Evolutionary conservation across 2,113 vertebrate genomes (phyloP), one percentile per base, ranked within the genome.

Genomic region (Leiothrix lutea): DNA sequence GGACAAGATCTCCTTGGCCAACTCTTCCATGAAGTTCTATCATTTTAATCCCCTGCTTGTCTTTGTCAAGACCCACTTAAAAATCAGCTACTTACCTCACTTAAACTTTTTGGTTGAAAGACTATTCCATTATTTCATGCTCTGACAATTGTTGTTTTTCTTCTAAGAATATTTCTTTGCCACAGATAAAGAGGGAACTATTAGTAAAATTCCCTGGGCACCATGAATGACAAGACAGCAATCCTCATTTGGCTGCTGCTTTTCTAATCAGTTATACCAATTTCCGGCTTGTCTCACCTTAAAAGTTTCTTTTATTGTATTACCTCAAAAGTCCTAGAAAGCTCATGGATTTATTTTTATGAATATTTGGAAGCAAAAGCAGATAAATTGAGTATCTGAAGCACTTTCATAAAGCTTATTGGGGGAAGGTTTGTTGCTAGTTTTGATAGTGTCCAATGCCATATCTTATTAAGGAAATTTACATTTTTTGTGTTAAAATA

Each of bases 361-460:
- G 35, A 56, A 66, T 12, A 29, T 51, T 61, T 36, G 10, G 15
- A 89, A 86, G 14, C 4, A 64, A 79, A 88, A 60, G 8, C 21
- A 38, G 21, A 45, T 38, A 91, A 26, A 50, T 4, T 29, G 9
- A 13, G 9, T 69, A 73, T 36, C 36, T 40, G 31, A 80, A 74
- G 7, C 6, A 65, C 79, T 91, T 94, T 74, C 11, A 48, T 67
- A 67, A 66, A 81, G 51, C 10, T 67, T 61, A n/a, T 3, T 0
- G 0, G 5, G 8, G 7, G 6, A 31, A 42, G 1, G 4, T 3
- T 33, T 80, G 1, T 48, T 80, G 14, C 1, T 83, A 8, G 35
- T 72, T 88, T 83, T 72, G 14, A 25, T 60, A 67, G 12, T 24
- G 24, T 50, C 19, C 50, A 54, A 66, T 35, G 10, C 58, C 11